Conservation (phyloP, 2,113 vertebrate genomes). For the Greenwoodochromis staneri region DNA sequence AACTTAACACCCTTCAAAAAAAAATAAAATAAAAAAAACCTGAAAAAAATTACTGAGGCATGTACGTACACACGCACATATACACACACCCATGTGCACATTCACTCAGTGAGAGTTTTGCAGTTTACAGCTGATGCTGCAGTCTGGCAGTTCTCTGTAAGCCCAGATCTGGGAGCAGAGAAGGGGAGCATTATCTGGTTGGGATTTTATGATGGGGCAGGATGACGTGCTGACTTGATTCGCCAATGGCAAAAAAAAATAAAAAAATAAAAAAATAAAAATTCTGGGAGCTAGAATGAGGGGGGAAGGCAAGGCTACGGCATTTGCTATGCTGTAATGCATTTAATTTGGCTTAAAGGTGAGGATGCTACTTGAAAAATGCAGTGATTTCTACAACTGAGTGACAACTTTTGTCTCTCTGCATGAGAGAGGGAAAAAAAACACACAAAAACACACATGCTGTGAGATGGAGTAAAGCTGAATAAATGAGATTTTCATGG, state of each 20-base stretch:
- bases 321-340: background rate
- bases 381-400: background rate
- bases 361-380: background rate
- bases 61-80: background rate
- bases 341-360: background rate
- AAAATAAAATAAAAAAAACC: fast-evolving
- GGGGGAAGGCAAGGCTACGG: background rate
- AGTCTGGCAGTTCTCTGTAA: background rate
- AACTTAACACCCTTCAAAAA: background rate
- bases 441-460: background rate
- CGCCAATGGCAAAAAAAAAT: background rate
- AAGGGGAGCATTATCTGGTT: background rate
- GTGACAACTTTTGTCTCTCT: background rate
- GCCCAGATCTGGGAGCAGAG: background rate
- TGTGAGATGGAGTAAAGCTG: background rate
- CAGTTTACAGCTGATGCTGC: constrained; percentile 32
- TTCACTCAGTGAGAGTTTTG: background rate
- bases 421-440: background rate
- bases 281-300: background rate
- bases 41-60: background rate
- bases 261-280: background rate
- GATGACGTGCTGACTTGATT: background rate
- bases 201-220: constrained; percentile 5
- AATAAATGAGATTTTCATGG: background rate
- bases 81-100: background rate